Evolutionary conservation across 2,888 invertebrate species (phyloP), one percentile per base, ranked within the genome.

Genomic region (Dioctria rufipes): DNA sequence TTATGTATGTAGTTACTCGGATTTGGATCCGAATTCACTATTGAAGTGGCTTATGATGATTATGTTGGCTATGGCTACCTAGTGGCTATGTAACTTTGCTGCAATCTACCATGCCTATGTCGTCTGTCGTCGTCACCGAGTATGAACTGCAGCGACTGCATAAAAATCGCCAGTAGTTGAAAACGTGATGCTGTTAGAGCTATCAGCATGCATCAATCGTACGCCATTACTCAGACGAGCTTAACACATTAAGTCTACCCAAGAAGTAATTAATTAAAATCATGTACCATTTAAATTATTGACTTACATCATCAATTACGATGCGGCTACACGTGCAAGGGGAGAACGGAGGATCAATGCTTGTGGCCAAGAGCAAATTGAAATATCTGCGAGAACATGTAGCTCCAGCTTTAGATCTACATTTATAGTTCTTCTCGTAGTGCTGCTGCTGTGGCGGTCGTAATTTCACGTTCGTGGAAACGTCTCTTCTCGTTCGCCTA

Each of bases 191-290:
- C 71, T 67, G 69, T 80, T 79, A 79, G 46, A 80, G 58, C 69
- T 80, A 80, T 80, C 80, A 80, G 69, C 61, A 80, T 67, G 80
- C 80, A 80, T 80, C 80, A 80, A 80, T 80, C 67, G 80, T 69
- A 80, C 71, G 80, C 69, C 80, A 80, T 69, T 80, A 80, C 69
- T 80, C 80, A 80, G 80, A 49, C 69, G 80, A 80, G 67, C 58
- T 67, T 69, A 69, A 69, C 80, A 69, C 80, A 67, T 67, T 80
- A 80, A 80, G 69, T 80, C 67, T 80, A 69, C 46, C 43, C 71
- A 67, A 69, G 69, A 69, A 69, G 67, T 80, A 80, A 80, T 80
- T 80, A 80, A 80, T 80, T 80, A 80, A 80, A 80, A 80, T 80
- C 67, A 69, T 80, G 69, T 80, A 80, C 69, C 69, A 80, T 80